Conservation (phyloP, 2,797 vertebrate genomes). For the Hyperoplus immaculatus region DNA sequence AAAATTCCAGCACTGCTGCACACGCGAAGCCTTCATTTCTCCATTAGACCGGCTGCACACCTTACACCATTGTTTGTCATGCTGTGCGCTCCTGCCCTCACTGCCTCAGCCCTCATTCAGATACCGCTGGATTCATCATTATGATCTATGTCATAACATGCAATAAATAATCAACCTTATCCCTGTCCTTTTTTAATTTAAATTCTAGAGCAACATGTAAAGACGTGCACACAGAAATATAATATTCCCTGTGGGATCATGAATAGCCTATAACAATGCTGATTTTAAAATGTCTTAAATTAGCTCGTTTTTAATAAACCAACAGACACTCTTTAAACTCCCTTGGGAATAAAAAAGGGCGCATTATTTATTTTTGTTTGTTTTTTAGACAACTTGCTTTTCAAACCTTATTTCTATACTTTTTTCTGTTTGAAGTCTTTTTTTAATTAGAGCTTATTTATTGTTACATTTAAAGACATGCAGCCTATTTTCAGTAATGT, state of each 20-base stretch:
- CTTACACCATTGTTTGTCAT: constrained; percentile 31
- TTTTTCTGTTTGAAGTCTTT: too few relatives aligned
- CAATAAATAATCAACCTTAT: not conserved
- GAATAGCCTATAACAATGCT: too few relatives aligned
- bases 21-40: constrained; percentile 17
- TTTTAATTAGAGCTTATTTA: not conserved
- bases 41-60: constrained; percentile 37
- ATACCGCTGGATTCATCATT: constrained; percentile 2
- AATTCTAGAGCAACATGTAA: not conserved
- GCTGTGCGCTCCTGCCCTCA: constrained; percentile 32
- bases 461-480: not conserved
- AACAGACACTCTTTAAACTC: not conserved
- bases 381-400: not conserved
- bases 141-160: not conserved
- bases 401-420: not conserved
- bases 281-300: not conserved
- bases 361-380: not conserved
- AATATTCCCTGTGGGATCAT: not conserved
- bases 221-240: not conserved
- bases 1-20: constrained; percentile 3
- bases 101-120: constrained; percentile 35
- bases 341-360: not conserved
- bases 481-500: not conserved
- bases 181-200: not conserved
- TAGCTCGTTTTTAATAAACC: not conserved